Base-by-base conservation (phyloP, 2,888 invertebrate genomes). In the Melanotus villosus region DNA sequence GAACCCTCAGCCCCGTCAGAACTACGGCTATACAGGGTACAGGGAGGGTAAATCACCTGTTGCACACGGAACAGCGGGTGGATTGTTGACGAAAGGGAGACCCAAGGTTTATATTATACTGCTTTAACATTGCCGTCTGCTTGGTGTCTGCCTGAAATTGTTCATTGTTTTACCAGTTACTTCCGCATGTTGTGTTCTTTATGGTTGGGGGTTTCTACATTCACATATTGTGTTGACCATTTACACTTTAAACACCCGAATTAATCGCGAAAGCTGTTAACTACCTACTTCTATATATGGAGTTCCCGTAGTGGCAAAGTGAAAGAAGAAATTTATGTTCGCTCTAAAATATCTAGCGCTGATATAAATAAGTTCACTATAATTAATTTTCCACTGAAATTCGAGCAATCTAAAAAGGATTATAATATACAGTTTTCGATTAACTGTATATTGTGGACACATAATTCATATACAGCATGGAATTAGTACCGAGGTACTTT, bases 31-130 rank as follows among this genome's bases (percentile, higher is more conserved):
- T 59, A 36, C 62, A 47, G 38, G 50, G 32, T 54, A 58, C 38
- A 32, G 59, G 58, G 65, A 56, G 71, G 54, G 71, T 52, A 45
- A 69, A 65, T 71, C 68, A 71, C 71, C 65, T 71, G 71, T 71
- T 71, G 71, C 71, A 69, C 52, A 58, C n/a, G 26, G 26, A 26
- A 26, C 38, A 66, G 59, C 57, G 52, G 52, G 59, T 60, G 56
- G 43, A 32, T 69, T 60, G 65, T 50, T 69, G 58, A 65, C 65
- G 59, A 64, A 68, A 64, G 67, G 70, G 57, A 67, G 58, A 65
- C 41, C 58, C 57, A 62, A 70, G 65, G 60, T 56, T 66, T 34
- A 52, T 60, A 43, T 60, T 52, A 45, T 38, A 32, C 60, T 58
- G 66, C 41, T 60, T 66, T 66, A 60, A 36, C 36, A 30, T 23